Percentiles rank a stretch among this genome's conserved stretches.
These are phyloP conservation scores for Sminthurinus aureus DNA, from an alignment of 2,888 invertebrate genomes.

Conservation along the genomic window DNA sequence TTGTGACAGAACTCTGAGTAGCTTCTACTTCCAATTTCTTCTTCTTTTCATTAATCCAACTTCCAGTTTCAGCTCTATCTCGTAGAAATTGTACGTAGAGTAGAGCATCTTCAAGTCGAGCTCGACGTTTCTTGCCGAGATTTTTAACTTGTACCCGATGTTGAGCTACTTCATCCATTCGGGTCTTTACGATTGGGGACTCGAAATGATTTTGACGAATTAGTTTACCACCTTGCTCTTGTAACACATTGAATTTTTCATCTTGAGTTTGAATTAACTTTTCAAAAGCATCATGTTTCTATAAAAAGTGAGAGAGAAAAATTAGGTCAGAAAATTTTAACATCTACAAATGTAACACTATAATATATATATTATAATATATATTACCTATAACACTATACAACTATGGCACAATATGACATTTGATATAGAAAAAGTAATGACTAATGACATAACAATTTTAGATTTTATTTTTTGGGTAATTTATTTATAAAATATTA, in stretches of 20 bases:
- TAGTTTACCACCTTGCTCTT: conserved; percentile 83
- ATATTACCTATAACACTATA: too few species aligned
- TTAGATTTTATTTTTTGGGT: too few species aligned
- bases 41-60: conserved; percentile 91
- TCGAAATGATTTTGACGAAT: conserved; percentile 89
- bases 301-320: conserved; percentile 64
- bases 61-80: conserved; percentile 88
- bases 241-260: conserved; percentile 81
- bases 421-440: too few species aligned
- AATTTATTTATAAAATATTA: too few species aligned
- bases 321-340: too few species aligned
- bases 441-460: too few species aligned
- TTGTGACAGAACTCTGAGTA: conserved; percentile 76
- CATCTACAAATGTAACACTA: too few species aligned
- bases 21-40: conserved; percentile 78
- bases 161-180: conserved; percentile 77
- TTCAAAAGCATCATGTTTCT: conserved; percentile 93
- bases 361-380: too few species aligned
- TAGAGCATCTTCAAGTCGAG: conserved; percentile 77
- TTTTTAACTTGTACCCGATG: conserved; percentile 74
- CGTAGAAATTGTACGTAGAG: conserved; percentile 89
- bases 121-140: conserved; percentile 73
- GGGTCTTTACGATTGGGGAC: conserved; percentile 77
- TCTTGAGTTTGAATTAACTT: conserved; percentile 87
- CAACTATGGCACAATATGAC: too few species aligned